Evolutionary conservation across 2,888 invertebrate species (phyloP).

Genomic region (Caenorhabditis sinica): DNA sequence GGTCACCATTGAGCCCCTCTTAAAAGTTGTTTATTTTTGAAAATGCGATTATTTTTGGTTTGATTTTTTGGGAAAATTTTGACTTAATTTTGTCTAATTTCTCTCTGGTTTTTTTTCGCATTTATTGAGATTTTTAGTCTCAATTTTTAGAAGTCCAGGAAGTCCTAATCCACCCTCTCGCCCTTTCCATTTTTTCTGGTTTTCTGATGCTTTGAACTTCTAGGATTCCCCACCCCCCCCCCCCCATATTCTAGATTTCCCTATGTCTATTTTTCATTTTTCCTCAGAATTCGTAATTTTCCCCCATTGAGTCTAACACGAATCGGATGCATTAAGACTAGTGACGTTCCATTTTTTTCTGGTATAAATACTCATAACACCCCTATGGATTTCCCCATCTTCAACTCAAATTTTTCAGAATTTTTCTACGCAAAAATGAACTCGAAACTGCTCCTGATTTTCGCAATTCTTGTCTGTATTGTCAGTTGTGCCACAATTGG

Average conservation of each 20-base stretch:
- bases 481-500: constrained; percentile 49
- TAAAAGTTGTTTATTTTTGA: neutral
- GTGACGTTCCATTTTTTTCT: constrained; percentile 20
- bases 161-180: too few species aligned
- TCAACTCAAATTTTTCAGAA: constrained; percentile 4
- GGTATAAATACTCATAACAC: neutral
- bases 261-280: neutral
- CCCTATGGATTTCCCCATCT: neutral
- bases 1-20: neutral
- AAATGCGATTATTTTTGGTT: neutral
- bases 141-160: neutral
- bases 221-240: too few species aligned
- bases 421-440: neutral
- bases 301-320: neutral
- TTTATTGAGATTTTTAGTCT: too few species aligned
- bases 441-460: neutral
- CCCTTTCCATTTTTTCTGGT: neutral
- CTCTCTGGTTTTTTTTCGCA: too few species aligned
- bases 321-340: constrained; percentile 8
- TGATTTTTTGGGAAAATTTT: neutral
- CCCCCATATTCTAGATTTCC: neutral
- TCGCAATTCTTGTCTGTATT: constrained; percentile 9
- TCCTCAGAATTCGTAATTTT: constrained; percentile 2
- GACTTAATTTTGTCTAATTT: neutral
- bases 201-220: constrained; percentile 9